Evolutionary conservation across 2,797 vertebrate genomes (phyloP).

Genomic region (Triplophysa bombifrons): DNA sequence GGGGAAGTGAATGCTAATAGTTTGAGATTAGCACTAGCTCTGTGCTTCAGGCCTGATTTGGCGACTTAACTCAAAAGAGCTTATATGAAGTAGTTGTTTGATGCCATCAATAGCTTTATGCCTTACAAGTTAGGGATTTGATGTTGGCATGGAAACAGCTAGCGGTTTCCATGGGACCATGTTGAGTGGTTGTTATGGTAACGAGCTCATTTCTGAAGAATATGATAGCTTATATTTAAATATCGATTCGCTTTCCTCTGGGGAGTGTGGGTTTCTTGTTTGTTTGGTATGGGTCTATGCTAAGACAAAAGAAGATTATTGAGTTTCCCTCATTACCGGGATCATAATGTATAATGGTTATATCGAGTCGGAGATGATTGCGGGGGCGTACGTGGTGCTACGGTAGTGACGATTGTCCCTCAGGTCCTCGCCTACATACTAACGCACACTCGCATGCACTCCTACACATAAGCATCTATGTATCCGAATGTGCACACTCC

Average conservation of each 20-base stretch:
- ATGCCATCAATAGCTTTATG: constrained; percentile 48
- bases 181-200: constrained; percentile 66
- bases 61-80: constrained; percentile 38
- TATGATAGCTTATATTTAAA: constrained; percentile 41
- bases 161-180: constrained; percentile 76
- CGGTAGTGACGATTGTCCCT: constrained; percentile 44
- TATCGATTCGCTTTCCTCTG: constrained; percentile 10
- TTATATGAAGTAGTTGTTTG: constrained; percentile 44
- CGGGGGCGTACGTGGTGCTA: constrained; percentile 38
- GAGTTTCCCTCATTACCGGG: constrained; percentile 33
- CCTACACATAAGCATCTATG: constrained; percentile 28
- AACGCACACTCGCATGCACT: constrained; percentile 31
- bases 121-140: constrained; percentile 54
- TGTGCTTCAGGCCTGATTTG: constrained; percentile 41
- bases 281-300: constrained; percentile 15
- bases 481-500: constrained; percentile 25
- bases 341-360: constrained; percentile 33
- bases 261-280: constrained; percentile 23
- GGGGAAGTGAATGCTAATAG: constrained; percentile 39
- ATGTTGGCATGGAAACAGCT: constrained; percentile 73
- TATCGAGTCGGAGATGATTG: constrained; percentile 31
- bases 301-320: constrained; percentile 19
- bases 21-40: constrained; percentile 24
- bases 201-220: constrained; percentile 42
- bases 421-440: constrained; percentile 46